These are phyloP conservation scores for Cichladusa arquata DNA, from an alignment of 2,113 vertebrate species.

Conservation along the genomic window DNA sequence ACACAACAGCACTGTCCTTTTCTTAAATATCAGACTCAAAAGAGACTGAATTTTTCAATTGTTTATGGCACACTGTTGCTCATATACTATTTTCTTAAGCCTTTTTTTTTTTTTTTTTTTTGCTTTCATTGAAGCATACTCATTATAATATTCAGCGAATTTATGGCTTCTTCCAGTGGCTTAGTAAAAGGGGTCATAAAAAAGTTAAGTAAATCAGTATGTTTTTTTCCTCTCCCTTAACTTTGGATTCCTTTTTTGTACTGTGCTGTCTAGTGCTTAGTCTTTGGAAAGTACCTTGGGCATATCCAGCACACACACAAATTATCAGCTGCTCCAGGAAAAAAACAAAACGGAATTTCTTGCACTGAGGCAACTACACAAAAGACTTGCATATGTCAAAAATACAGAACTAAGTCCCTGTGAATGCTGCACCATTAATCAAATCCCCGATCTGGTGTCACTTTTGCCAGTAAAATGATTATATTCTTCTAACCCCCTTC, in stretches of 20 bases:
- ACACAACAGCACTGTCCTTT: background rate
- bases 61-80: background rate
- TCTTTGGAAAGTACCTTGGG: constrained; percentile 51
- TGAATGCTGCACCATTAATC: constrained; percentile 56
- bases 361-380: constrained; percentile 64
- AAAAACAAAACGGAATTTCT: constrained; percentile 51
- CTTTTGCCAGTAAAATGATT: constrained; percentile 62
- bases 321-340: constrained; percentile 61
- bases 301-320: constrained; percentile 61
- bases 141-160: constrained; percentile 40
- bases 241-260: constrained; percentile 66
- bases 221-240: constrained; percentile 45
- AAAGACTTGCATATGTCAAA: constrained; percentile 72
- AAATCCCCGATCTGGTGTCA: constrained; percentile 65
- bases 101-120: constrained; percentile 9
- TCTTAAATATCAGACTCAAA: background rate
- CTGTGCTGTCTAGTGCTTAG: constrained; percentile 64
- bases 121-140: constrained; percentile 23
- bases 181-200: constrained; percentile 66
- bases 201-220: constrained; percentile 69
- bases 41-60: background rate
- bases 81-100: constrained; percentile 37
- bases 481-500: constrained; percentile 41
- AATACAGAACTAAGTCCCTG: constrained; percentile 50
- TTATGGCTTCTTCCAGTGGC: constrained; percentile 62